Evolutionary conservation across 2,797 vertebrate genomes (phyloP).

Genomic region (Xyrichtys novacula): DNA sequence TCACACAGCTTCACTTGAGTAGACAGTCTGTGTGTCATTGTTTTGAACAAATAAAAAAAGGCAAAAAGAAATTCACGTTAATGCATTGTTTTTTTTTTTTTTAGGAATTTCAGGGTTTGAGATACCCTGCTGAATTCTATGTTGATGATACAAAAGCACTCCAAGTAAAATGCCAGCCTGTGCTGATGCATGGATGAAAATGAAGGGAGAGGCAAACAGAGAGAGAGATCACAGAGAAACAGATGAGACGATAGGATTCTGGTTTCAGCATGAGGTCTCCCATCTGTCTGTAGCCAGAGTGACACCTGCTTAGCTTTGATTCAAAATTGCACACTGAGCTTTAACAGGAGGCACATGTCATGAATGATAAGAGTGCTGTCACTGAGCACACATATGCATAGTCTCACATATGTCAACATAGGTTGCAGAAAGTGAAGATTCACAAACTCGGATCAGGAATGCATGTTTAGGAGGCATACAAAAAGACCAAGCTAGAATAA

Average conservation of each 20-base stretch:
- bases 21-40: background rate
- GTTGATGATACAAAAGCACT: slow-evolving; percentile 14
- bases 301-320: slow-evolving; percentile 65
- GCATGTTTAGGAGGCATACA: background rate
- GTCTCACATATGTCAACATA: slow-evolving; percentile 18
- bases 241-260: slow-evolving; percentile 49
- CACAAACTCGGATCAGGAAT: background rate
- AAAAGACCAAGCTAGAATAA: background rate
- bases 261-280: slow-evolving; percentile 55
- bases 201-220: slow-evolving; percentile 18
- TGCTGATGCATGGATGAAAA: slow-evolving; percentile 30
- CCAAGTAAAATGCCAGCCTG: slow-evolving; percentile 12
- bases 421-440: slow-evolving; percentile 3
- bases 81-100: background rate
- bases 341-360: slow-evolving; percentile 15
- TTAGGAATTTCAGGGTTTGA: background rate
- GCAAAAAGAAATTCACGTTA: too few species aligned
- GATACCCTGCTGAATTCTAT: slow-evolving; percentile 13
- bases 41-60: background rate
- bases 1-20: background rate
- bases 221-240: slow-evolving; percentile 41
- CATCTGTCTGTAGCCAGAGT: slow-evolving; percentile 45
- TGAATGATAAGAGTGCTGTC: background rate
- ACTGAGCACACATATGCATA: slow-evolving; percentile 29
- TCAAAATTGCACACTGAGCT: slow-evolving; percentile 48